Evolutionary conservation across 2,888 invertebrate genomes (phyloP).

Genomic region (Nomada ferruginata): DNA sequence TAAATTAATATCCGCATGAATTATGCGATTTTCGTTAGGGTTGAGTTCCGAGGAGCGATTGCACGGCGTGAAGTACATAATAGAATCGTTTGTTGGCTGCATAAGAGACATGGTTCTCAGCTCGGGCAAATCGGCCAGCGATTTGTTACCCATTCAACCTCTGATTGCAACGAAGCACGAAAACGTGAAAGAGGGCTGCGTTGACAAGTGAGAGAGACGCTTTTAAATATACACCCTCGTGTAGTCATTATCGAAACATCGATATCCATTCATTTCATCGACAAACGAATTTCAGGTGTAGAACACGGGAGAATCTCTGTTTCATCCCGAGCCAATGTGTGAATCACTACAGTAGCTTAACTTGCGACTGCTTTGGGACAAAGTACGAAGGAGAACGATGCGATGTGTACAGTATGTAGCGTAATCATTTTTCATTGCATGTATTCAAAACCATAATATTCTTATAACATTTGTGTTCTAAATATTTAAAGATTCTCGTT

Average conservation of each 20-base stretch:
- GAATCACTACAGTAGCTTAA: conserved; percentile 94
- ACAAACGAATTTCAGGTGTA: conserved; percentile 85
- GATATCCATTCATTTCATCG: neutral
- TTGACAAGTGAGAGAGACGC: conserved; percentile 87
- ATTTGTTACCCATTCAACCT: conserved; percentile 92
- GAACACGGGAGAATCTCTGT: conserved; percentile 92
- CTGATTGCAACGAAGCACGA: conserved; percentile 94
- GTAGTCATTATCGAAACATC: no score
- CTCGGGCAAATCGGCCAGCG: conserved; percentile 94
- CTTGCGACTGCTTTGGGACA: conserved; percentile 97
- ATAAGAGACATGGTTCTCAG: conserved; percentile 94
- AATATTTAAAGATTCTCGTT: neutral
- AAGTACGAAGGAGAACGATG: conserved; percentile 96
- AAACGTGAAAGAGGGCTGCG: conserved; percentile 95
- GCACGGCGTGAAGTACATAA: conserved; percentile 96
- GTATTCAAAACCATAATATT: neutral
- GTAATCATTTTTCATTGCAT: neutral
- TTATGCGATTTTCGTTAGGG: conserved; percentile 65
- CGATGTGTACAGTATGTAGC: conserved; percentile 93
- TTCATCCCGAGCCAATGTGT: conserved; percentile 95
- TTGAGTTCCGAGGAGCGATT: conserved; percentile 94
- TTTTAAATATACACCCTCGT: neutral
- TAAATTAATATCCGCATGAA: neutral
- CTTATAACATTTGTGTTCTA: neutral
- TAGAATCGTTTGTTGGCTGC: conserved; percentile 96